Evolutionary conservation across 2,888 invertebrate genomes (phyloP), one percentile per base, ranked within the genome.

Genomic region (Meandrusa payeni): DNA sequence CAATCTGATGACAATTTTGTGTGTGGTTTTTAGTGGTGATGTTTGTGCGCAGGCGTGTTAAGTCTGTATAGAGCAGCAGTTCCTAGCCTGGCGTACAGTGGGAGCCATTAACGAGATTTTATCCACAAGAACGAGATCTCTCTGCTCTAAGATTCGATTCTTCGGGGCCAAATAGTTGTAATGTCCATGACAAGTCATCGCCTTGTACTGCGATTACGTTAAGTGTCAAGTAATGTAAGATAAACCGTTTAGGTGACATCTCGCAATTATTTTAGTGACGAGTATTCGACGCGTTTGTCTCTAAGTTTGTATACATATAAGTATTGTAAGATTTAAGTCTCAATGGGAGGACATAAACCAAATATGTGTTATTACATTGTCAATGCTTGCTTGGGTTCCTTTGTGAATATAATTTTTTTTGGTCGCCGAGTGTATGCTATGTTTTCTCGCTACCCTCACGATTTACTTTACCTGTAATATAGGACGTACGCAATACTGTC

Each of bases 121-220:
- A 48, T 40, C 11, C 61, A 61, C 59, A 61, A 51, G 59, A 59
- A 70, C 65, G 62, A 66, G 73, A 76, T 80, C 73, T 76, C 67
- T 66, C 64, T 67, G 69, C 67, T 69, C 66, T 68, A 67, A 69
- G 67, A 73, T 73, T 76, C 65, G 67, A 81, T 83, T 80, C 75
- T 69, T 74, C 65, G 85, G 85, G 85, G 83, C 85, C 85, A 85
- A 85, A 82, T 85, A 85, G 79, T 63, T 80, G 54, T 76, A 70
- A 69, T 64, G 74, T 79, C 83, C 85, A 85, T 83, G 83, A 85
- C 83, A 80, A 82, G 78, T 79, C 78, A 79, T 70, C 71, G 70
- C 49, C n/a, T 47, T 5, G 39, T 12, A 15, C 13, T 6, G 34
- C 41, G 23, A 26, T 26, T 26, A 29, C 6, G 20, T 41, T 32